A percentile compares a stretch with the other conserved stretches of the same genome.
phyloP scores from a whole-genome alignment of 1,140 invertebrate species.

The Battus philenor region DNA sequence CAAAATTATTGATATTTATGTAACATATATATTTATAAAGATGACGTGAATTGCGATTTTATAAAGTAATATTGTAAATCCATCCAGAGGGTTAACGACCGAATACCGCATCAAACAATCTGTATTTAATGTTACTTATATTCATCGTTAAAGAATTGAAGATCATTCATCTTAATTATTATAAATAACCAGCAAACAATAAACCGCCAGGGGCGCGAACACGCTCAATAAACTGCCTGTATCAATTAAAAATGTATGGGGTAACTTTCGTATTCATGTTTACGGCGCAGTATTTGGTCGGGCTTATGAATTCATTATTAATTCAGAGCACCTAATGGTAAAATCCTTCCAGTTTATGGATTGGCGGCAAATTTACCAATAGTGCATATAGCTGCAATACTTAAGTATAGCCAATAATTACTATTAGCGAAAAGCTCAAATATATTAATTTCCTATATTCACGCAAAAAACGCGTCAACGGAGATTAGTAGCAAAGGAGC shows the following conservation, averaged over 20 bases:
- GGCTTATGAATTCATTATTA: slow-evolving; percentile 24
- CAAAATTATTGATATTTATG: too few relatives aligned
- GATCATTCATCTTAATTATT: not conserved
- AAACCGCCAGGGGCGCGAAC: not conserved
- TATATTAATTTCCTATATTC: too few relatives aligned
- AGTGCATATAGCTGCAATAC: slow-evolving; percentile 16
- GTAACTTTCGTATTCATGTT: slow-evolving; percentile 14
- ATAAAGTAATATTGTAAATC: too few relatives aligned
- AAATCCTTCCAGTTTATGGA: slow-evolving; percentile 24
- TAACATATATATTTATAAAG: too few relatives aligned
- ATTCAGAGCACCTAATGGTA: slow-evolving; percentile 25
- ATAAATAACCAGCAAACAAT: not conserved
- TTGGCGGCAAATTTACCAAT: slow-evolving; percentile 17
- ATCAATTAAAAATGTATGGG: slow-evolving; percentile 14
- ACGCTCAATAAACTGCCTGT: slow-evolving; percentile 2
- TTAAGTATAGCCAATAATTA: too few relatives aligned
- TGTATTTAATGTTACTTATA: too few relatives aligned
- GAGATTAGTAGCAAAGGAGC: too few relatives aligned
- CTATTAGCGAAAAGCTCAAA: too few relatives aligned
- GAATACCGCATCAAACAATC: too few relatives aligned
- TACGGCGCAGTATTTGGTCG: slow-evolving; percentile 17
- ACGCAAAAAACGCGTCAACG: too few relatives aligned
- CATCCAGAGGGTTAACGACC: too few relatives aligned
- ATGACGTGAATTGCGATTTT: too few relatives aligned
- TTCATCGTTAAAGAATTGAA: not conserved